phyloP scores from a whole-genome alignment of 2,113 vertebrate genomes.

The Semicossyphus pulcher region DNA sequence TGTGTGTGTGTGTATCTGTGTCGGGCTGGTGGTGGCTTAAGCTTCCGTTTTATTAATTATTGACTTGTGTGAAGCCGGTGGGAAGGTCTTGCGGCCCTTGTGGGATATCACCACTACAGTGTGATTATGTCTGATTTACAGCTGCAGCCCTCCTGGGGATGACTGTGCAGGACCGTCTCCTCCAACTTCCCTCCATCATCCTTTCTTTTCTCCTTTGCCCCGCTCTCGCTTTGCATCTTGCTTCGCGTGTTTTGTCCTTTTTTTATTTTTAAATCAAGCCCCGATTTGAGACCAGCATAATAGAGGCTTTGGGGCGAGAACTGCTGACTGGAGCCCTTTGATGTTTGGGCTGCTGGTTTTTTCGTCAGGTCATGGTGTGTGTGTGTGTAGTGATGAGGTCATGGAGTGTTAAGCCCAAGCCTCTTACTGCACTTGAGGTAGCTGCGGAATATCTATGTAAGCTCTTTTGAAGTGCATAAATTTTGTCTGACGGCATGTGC shows the following conservation, averaged over 20 bases:
- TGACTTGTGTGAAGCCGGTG: conserved; percentile 45
- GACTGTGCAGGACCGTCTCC: conserved; percentile 26
- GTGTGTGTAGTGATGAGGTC: conserved; percentile 65
- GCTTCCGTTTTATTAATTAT: conserved; percentile 56
- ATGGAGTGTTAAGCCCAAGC: conserved; percentile 53
- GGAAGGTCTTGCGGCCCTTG: conserved; percentile 33
- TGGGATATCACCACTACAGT: conserved; percentile 34
- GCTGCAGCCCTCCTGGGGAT: conserved; percentile 28
- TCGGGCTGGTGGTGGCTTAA: conserved; percentile 12
- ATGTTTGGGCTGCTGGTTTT: conserved; percentile 59
- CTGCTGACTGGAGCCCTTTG: conserved; percentile 64
- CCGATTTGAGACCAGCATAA: conserved; percentile 53
- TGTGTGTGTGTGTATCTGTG: conserved; percentile 10
- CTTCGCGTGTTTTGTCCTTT: background rate
- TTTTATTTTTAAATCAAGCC: conserved; percentile 31
- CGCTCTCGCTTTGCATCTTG: background rate
- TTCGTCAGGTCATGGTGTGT: conserved; percentile 57
- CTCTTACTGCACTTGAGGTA: conserved; percentile 63
- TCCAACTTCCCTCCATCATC: background rate
- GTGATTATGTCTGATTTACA: conserved; percentile 67
- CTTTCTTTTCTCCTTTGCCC: background rate
- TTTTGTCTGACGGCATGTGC: conserved; percentile 52
- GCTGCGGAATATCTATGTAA: conserved; percentile 59
- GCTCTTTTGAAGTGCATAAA: conserved; percentile 63
- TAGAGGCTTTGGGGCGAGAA: conserved; percentile 45